Conservation (phyloP, 2,797 vertebrate genomes). For the Psittacula echo region DNA sequence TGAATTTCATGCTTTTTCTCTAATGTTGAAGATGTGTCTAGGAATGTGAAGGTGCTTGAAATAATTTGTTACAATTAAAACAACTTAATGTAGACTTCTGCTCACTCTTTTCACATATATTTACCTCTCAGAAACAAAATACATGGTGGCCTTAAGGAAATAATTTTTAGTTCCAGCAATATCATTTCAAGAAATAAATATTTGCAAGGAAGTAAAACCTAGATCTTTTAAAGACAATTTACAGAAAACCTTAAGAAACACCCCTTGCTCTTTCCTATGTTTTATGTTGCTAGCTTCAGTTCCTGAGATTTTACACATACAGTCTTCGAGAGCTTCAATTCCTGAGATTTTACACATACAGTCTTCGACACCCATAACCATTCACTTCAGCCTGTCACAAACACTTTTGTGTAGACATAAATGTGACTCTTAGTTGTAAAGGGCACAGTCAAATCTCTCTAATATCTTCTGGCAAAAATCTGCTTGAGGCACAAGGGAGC, state of each 20-base stretch:
- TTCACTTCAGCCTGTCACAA: not conserved
- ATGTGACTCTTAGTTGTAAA: not conserved
- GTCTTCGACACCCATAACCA: not conserved
- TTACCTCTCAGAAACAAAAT: not conserved
- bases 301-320: not conserved
- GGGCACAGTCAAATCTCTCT: not conserved
- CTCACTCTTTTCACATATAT: not conserved
- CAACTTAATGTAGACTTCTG: not conserved
- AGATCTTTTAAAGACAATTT: not conserved
- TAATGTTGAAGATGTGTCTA: not conserved
- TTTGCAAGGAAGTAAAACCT: not conserved
- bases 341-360: not conserved
- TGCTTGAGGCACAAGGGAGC: not conserved
- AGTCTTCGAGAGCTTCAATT: not conserved
- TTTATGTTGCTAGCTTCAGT: not conserved
- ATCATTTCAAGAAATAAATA: not conserved
- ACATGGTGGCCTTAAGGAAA: not conserved
- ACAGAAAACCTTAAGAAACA: not conserved
- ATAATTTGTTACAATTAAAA: not conserved
- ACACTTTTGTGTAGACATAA: not conserved
- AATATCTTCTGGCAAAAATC: not conserved
- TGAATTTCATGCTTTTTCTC: not conserved
- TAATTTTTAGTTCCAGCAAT: not conserved
- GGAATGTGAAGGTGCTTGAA: not conserved
- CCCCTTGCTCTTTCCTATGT: not conserved